Evolutionary conservation across 1,140 invertebrate species (phyloP).

Genomic region (Stratiolaelaps scimitus): DNA sequence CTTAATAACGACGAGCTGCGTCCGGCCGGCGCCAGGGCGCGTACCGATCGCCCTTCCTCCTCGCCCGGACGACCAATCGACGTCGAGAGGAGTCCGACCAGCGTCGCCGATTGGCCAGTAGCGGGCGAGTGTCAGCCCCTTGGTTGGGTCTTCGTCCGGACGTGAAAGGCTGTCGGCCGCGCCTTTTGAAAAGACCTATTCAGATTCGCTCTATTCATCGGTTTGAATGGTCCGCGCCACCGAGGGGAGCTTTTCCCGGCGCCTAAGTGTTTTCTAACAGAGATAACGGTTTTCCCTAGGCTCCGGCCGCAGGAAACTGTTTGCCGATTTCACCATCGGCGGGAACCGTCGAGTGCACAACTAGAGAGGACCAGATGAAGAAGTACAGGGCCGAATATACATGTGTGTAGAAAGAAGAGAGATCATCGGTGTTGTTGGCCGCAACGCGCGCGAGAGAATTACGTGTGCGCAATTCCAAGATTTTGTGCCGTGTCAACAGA

Average conservation of each 20-base stretch:
- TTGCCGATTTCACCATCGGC: conserved; percentile 28
- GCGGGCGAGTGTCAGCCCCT: conserved; percentile 27
- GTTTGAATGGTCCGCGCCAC: conserved; percentile 27
- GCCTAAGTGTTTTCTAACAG: conserved; percentile 28
- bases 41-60: conserved; percentile 5
- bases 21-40: conserved; percentile 19
- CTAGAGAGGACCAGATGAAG: no score
- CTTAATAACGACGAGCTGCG: no score
- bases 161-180: conserved; percentile 26
- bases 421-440: no score
- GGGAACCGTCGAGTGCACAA: no score
- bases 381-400: no score
- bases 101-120: not conserved
- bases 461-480: no score
- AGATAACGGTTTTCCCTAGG: conserved; percentile 29
- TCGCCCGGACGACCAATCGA: conserved; percentile 4
- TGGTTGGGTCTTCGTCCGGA: conserved; percentile 22
- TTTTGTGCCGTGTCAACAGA: no score
- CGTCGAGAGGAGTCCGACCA: not conserved
- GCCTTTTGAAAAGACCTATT: conserved; percentile 29
- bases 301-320: conserved; percentile 29
- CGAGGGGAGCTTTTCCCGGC: conserved; percentile 14
- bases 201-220: conserved; percentile 28
- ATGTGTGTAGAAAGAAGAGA: no score
- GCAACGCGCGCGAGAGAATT: no score